Conservation (phyloP, 2,113 vertebrate genomes). For the Alligator mississippiensis region DNA sequence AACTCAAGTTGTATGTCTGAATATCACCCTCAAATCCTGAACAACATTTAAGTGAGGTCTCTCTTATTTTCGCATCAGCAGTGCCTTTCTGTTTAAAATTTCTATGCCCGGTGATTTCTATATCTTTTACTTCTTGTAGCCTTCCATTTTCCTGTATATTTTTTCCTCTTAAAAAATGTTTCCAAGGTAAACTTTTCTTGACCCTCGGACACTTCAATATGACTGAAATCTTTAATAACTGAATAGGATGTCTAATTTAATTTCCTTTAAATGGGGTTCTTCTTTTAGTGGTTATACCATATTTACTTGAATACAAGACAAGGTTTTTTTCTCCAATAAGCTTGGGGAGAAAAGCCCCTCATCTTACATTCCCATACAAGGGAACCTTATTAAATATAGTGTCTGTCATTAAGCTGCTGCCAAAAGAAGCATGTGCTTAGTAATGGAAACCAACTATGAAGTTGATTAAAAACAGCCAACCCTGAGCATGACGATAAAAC, state of each 20-base stretch:
- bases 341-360: neutral
- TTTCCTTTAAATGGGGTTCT: neutral
- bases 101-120: neutral
- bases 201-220: neutral
- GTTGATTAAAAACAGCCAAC: no score
- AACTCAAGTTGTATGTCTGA: neutral
- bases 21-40: neutral
- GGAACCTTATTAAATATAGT: no score
- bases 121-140: neutral
- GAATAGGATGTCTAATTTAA: neutral
- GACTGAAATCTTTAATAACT: neutral
- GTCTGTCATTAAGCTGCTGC: no score
- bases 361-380: no score
- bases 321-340: neutral
- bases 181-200: neutral
- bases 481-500: no score
- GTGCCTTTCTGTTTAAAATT: neutral
- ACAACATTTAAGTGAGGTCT: fast-evolving
- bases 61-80: neutral
- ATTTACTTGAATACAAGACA: neutral
- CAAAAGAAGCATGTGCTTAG: no score
- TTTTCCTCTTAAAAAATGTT: neutral
- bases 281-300: fast-evolving
- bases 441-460: no score
- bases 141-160: neutral